These are phyloP conservation scores for Acleris emargana DNA, from an alignment of 2,888 invertebrate species.

Conservation along the genomic window DNA sequence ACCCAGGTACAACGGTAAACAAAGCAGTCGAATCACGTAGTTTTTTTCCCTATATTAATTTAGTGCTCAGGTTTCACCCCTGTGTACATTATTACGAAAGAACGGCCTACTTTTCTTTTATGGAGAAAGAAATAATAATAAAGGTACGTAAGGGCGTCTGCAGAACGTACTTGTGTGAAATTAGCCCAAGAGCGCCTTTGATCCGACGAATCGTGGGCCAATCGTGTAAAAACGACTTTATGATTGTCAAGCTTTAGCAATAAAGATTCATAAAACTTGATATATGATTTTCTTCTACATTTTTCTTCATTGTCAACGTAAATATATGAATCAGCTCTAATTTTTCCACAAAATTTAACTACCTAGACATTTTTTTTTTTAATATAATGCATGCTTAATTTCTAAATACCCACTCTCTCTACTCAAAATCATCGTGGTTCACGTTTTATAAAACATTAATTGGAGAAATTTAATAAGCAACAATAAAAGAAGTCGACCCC, in stretches of 20 bases:
- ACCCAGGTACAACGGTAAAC: slow-evolving; percentile 72
- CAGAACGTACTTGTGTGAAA: slow-evolving; percentile 77
- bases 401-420: no score
- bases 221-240: slow-evolving; percentile 77
- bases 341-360: no score
- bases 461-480: background rate
- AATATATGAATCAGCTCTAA: no score
- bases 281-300: no score
- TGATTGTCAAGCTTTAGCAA: slow-evolving; percentile 66
- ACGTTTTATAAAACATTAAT: background rate
- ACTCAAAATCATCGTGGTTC: background rate
- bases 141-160: slow-evolving; percentile 73
- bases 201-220: slow-evolving; percentile 64
- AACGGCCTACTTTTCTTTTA: slow-evolving; percentile 69
- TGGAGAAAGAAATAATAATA: slow-evolving; percentile 76
- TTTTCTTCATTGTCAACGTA: no score
- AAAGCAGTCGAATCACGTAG: slow-evolving; percentile 69
- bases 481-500: slow-evolving; percentile 7
- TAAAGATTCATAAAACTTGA: slow-evolving; percentile 27
- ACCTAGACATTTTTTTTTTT: no score
- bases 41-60: slow-evolving; percentile 79
- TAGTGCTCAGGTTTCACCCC: slow-evolving; percentile 78
- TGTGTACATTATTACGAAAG: slow-evolving; percentile 56
- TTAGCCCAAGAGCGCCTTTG: slow-evolving; percentile 78
- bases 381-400: no score